Percentiles rank a stretch among this genome's conserved stretches.
These are phyloP conservation scores for Passer montanus DNA, from an alignment of 2,113 vertebrate genomes.

Conservation along the genomic window DNA sequence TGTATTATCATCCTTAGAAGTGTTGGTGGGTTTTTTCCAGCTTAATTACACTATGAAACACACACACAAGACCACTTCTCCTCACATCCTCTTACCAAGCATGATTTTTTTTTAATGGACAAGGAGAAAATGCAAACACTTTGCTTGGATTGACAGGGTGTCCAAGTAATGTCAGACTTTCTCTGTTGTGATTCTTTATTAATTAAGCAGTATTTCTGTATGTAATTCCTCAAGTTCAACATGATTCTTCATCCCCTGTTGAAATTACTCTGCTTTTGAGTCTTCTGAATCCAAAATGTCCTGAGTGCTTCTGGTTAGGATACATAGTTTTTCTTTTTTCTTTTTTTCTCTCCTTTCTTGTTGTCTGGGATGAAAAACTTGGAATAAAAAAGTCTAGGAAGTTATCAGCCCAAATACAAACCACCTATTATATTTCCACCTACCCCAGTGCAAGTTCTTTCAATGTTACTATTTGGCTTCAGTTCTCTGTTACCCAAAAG, in stretches of 20 bases:
- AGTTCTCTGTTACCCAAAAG: not conserved
- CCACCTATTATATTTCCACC: not conserved
- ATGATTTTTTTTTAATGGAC: not conserved
- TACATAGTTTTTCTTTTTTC: not conserved
- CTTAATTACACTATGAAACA: not conserved
- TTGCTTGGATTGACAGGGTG: not conserved
- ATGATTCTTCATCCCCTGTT: not conserved
- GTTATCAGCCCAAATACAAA: not conserved
- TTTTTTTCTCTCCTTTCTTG: rapidly evolving
- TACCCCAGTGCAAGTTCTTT: not conserved
- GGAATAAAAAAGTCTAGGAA: not conserved
- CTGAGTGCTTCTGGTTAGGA: not conserved
- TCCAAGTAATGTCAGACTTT: not conserved
- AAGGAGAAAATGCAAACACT: not conserved
- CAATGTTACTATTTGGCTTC: not conserved
- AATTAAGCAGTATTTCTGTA: not conserved
- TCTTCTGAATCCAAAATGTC: not conserved
- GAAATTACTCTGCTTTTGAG: not conserved
- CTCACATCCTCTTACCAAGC: not conserved
- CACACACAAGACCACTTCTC: not conserved
- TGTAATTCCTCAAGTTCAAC: not conserved
- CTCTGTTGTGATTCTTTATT: not conserved
- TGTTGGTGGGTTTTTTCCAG: not conserved
- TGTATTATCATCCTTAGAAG: not conserved
- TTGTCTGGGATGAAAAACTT: not conserved